A percentile compares a stretch with the other conserved stretches of the same genome.
These are phyloP conservation scores for Euproctis similis DNA, from an alignment of 2,888 invertebrate genomes.

Conservation along the genomic window DNA sequence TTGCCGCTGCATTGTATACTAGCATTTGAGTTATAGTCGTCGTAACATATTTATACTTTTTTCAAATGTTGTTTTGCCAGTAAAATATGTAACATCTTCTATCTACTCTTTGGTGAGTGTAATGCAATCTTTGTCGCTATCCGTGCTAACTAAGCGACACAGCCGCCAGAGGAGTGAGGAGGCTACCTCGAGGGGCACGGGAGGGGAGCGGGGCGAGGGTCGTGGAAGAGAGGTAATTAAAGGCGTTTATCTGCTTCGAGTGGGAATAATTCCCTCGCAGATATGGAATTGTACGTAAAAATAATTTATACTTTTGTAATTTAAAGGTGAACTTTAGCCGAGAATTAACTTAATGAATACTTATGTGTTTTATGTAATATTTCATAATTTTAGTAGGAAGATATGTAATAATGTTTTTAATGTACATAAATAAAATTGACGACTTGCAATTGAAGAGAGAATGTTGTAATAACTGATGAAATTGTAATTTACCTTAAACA, in stretches of 20 bases:
- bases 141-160: slow-evolving; percentile 44
- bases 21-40: no score
- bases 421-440: no score
- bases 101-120: slow-evolving; percentile 28
- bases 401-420: no score
- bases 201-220: slow-evolving; percentile 12
- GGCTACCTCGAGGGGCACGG: slow-evolving; percentile 16
- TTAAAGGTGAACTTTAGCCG: neutral
- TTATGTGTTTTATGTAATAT: no score
- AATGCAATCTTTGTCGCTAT: slow-evolving; percentile 51
- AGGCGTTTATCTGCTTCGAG: slow-evolving; percentile 63
- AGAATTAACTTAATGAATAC: neutral
- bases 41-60: no score
- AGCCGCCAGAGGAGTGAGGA: slow-evolving; percentile 15
- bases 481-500: no score
- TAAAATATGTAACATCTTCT: no score
- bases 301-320: slow-evolving; percentile 27
- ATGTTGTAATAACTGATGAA: no score
- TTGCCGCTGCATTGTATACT: no score
- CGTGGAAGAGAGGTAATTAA: slow-evolving; percentile 46
- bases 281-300: slow-evolving; percentile 42
- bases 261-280: slow-evolving; percentile 48
- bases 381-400: no score
- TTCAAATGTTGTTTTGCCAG: no score
- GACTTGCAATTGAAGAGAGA: no score